Conservation (phyloP, 2,113 vertebrate species). For the Paradisaea rubra region DNA sequence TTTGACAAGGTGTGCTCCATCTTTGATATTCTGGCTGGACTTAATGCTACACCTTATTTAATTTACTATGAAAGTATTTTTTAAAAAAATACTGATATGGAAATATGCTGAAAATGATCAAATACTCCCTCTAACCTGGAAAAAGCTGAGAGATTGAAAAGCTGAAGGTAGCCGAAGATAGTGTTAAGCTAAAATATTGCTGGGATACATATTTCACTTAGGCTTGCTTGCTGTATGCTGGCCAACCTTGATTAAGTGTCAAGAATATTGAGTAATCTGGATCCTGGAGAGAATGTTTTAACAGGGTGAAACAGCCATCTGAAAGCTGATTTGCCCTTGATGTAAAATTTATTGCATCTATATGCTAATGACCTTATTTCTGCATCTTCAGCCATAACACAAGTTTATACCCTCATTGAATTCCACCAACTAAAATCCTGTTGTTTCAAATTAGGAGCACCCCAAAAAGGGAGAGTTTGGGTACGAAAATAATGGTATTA, state of each 20-base stretch:
- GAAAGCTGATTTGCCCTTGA: constrained; percentile 54
- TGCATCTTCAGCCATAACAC: neutral
- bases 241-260: constrained; percentile 63
- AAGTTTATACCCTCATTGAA: neutral
- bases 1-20: neutral
- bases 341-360: constrained; percentile 41
- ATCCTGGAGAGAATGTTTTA: constrained; percentile 47
- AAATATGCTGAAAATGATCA: constrained; percentile 13
- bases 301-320: neutral
- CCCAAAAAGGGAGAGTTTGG: neutral
- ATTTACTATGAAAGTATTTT: neutral
- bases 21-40: neutral
- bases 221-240: neutral
- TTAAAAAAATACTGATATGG: neutral
- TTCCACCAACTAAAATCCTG: neutral
- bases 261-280: constrained; percentile 58
- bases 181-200: constrained; percentile 42
- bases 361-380: constrained; percentile 36
- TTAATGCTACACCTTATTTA: neutral
- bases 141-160: constrained; percentile 12
- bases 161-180: constrained; percentile 11
- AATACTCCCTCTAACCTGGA: neutral
- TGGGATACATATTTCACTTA: constrained; percentile 44
- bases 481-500: neutral
- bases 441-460: neutral